A percentile compares a stretch with the other conserved stretches of the same genome.
phyloP scores from a whole-genome alignment of 2,797 vertebrate genomes.

The Sebastes vulpes region DNA sequence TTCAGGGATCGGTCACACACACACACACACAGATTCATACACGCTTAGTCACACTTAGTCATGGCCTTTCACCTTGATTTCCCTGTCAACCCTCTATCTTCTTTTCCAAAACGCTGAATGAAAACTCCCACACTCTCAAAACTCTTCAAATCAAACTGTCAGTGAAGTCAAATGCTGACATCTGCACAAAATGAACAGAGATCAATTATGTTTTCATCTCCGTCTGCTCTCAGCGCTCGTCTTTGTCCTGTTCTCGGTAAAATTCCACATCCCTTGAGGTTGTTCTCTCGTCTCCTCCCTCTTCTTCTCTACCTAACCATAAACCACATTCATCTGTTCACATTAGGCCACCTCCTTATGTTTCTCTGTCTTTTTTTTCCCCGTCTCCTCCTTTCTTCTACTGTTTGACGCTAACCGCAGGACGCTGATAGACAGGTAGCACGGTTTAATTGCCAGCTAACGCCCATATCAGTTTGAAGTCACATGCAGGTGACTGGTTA shows the following conservation, averaged over 20 bases:
- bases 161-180: slow-evolving; percentile 30
- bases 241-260: slow-evolving; percentile 46
- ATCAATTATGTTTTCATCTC: slow-evolving; percentile 39
- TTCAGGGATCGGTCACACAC: slow-evolving; percentile 67
- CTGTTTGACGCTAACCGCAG: slow-evolving; percentile 41
- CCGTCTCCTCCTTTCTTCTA: slow-evolving; percentile 10
- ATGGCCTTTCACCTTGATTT: slow-evolving; percentile 22
- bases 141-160: slow-evolving; percentile 10
- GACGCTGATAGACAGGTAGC: slow-evolving; percentile 60
- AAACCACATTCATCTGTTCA: slow-evolving; percentile 58
- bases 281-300: slow-evolving; percentile 39
- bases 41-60: slow-evolving; percentile 41
- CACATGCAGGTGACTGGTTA: slow-evolving; percentile 21
- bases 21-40: slow-evolving; percentile 16
- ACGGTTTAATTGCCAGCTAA: slow-evolving; percentile 51
- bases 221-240: neutral
- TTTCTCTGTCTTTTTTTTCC: slow-evolving; percentile 12
- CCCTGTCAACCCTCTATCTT: slow-evolving; percentile 6
- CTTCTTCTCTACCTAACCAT: slow-evolving; percentile 43
- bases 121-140: slow-evolving; percentile 25
- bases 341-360: slow-evolving; percentile 40
- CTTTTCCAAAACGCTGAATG: slow-evolving; percentile 7
- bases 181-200: slow-evolving; percentile 20
- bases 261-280: slow-evolving; percentile 65
- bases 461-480: slow-evolving; percentile 57